Evolutionary conservation across 2,888 invertebrate genomes (phyloP).

Genomic region (Ochropleura plecta): DNA sequence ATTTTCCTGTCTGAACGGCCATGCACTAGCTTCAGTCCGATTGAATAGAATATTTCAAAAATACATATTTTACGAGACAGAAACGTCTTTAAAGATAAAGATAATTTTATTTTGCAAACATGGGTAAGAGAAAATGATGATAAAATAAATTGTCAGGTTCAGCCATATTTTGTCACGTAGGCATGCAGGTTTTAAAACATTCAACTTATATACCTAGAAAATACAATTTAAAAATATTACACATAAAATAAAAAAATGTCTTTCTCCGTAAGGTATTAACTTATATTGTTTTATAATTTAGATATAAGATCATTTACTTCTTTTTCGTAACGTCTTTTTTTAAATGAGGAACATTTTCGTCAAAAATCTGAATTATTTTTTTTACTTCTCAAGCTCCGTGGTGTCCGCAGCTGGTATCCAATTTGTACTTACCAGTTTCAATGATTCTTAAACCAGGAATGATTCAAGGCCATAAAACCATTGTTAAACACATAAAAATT

Average conservation of each 20-base stretch:
- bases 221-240: too few relatives aligned
- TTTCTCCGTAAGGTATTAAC: too few relatives aligned
- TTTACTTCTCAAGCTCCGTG: neutral
- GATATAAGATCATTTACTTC: too few relatives aligned
- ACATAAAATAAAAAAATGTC: too few relatives aligned
- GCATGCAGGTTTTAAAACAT: too few relatives aligned
- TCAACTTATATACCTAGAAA: too few relatives aligned
- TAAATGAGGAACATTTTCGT: neutral
- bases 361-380: neutral
- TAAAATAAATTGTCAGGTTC: too few relatives aligned
- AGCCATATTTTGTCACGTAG: too few relatives aligned
- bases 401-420: neutral
- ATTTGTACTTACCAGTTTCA: neutral
- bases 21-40: neutral
- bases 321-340: neutral
- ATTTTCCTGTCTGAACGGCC: neutral
- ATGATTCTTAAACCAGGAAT: neutral
- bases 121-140: too few relatives aligned
- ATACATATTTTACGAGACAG: neutral
- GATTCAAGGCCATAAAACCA: neutral
- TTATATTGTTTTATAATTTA: too few relatives aligned
- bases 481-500: constrained; percentile 6
- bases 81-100: neutral
- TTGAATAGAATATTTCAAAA: neutral
- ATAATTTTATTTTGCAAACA: too few relatives aligned